phyloP scores from a whole-genome alignment of 2,888 invertebrate genomes.

The Pelosia muscerda region DNA sequence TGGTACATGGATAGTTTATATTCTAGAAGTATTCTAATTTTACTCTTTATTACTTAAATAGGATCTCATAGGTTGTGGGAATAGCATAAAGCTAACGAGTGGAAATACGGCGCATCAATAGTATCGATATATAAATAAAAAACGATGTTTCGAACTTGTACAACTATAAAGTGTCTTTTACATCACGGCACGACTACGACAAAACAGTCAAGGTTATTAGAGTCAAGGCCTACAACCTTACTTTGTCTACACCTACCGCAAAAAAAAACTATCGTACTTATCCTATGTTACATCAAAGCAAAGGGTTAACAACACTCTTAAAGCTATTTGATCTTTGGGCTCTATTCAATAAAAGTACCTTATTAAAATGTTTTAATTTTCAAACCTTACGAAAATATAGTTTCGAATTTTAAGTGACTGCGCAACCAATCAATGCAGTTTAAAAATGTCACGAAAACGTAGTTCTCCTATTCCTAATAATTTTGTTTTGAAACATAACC shows the following conservation, averaged over 20 bases:
- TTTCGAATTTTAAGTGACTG: no score
- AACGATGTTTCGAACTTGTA: background rate
- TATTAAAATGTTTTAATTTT: no score
- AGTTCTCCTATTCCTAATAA: no score
- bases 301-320: slow-evolving; percentile 4
- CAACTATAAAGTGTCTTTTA: background rate
- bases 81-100: no score
- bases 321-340: background rate
- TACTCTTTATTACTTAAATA: no score
- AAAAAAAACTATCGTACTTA: slow-evolving; percentile 8
- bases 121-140: slow-evolving; percentile 1
- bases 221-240: slow-evolving; percentile 9
- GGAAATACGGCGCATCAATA: no score
- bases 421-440: no score
- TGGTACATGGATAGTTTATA: no score
- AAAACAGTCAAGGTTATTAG: background rate
- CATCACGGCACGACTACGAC: background rate
- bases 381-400: no score
- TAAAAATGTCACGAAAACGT: no score
- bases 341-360: background rate
- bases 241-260: background rate
- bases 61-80: no score
- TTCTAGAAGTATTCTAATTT: no score
- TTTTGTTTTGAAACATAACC: slow-evolving; percentile 14
- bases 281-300: slow-evolving; percentile 1